Conservation (phyloP, 1,140 invertebrate genomes). For the Ditylenchus dipsaci region DNA sequence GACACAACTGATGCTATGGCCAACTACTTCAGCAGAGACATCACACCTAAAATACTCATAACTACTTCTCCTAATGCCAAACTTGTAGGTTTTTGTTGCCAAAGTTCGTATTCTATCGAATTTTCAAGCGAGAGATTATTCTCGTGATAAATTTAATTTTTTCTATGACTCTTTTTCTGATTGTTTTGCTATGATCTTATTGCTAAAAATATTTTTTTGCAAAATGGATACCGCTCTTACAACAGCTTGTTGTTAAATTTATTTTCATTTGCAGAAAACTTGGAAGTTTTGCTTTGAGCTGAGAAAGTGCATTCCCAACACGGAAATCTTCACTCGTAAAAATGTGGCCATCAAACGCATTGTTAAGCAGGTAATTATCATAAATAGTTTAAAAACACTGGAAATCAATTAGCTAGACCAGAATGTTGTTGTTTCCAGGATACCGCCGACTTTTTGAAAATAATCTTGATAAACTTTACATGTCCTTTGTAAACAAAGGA, state of each 20-base stretch:
- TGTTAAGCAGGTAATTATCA: constrained; percentile 26
- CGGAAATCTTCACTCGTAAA: constrained; percentile 72
- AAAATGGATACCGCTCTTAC: too few relatives aligned
- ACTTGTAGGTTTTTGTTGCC: constrained; percentile 61
- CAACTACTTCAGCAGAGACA: constrained; percentile 76
- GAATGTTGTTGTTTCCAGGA: too few relatives aligned
- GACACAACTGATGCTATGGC: constrained; percentile 81
- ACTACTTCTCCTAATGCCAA: constrained; percentile 87
- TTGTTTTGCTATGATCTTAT: not conserved
- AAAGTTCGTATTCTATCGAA: constrained; percentile 13
- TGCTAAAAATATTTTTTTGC: not conserved
- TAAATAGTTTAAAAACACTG: too few relatives aligned
- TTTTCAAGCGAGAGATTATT: not conserved
- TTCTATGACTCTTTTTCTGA: too few relatives aligned
- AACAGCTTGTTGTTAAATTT: not conserved
- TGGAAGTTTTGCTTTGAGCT: constrained; percentile 87
- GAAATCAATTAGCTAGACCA: too few relatives aligned
- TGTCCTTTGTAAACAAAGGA: too few relatives aligned
- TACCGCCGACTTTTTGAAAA: too few relatives aligned
- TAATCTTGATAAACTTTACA: too few relatives aligned
- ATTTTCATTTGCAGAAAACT: constrained; percentile 68
- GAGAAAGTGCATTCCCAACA: constrained; percentile 82
- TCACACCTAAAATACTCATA: constrained; percentile 87
- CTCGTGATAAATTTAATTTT: too few relatives aligned
- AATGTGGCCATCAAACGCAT: constrained; percentile 80